Evolutionary conservation across 2,797 vertebrate genomes (phyloP).

Genomic region (Gymnothorax javanicus): DNA sequence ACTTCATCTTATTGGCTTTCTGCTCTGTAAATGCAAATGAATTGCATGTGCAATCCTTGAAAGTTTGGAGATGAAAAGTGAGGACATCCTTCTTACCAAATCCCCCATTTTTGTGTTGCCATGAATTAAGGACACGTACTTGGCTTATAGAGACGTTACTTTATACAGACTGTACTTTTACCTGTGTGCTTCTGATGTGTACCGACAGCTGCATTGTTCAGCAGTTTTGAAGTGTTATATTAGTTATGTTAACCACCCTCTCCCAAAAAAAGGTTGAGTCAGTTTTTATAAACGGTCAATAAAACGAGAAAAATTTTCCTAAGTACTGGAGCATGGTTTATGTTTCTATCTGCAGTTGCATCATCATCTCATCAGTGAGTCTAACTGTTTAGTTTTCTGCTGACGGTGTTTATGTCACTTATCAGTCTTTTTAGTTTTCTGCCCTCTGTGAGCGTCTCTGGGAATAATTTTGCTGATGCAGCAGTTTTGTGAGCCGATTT

Average conservation of each 20-base stretch:
- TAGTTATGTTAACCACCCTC: neutral
- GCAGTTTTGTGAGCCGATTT: constrained; percentile 17
- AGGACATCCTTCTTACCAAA: neutral
- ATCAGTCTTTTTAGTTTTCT: constrained; percentile 20
- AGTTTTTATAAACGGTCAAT: neutral
- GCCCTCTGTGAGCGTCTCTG: constrained; percentile 26
- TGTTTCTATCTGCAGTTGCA: neutral
- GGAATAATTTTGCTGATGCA: constrained; percentile 20
- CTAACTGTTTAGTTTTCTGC: constrained; percentile 22
- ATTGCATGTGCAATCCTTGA: neutral
- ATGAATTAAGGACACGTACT: neutral
- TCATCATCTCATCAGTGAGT: neutral
- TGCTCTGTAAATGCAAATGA: neutral
- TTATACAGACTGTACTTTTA: neutral
- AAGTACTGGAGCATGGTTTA: neutral
- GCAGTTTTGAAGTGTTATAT: neutral
- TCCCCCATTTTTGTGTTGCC: neutral
- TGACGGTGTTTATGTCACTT: constrained; percentile 32
- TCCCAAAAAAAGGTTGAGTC: neutral
- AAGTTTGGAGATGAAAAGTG: neutral
- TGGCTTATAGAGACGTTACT: neutral
- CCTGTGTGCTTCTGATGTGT: neutral
- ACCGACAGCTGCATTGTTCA: neutral
- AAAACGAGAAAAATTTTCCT: neutral
- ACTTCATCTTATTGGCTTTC: neutral